Percentiles rank a stretch among this genome's conserved stretches.
Evolutionary conservation across 53 echinoderm and acorn worm genomes (phyloP).

Genomic region (Henricia sp.): DNA sequence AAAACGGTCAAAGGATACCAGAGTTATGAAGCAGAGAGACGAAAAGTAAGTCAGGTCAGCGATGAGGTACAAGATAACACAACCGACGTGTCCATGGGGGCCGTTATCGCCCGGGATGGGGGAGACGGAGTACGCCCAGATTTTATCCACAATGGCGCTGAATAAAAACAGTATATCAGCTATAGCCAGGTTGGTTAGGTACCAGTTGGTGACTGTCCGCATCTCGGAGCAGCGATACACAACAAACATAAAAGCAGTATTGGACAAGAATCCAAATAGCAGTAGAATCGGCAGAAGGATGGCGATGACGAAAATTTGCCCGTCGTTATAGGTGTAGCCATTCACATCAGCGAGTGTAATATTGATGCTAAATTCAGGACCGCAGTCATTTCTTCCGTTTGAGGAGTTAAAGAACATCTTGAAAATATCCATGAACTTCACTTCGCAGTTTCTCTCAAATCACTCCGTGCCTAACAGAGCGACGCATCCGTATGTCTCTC

Average conservation of each 20-base stretch:
- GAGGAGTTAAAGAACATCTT: not conserved
- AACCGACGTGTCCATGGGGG: conserved; percentile 62
- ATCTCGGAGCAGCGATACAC: conserved; percentile 72
- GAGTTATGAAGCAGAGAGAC: conserved; percentile 69
- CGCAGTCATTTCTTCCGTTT: not conserved
- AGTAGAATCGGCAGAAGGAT: conserved; percentile 73
- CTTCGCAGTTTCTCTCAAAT: too few relatives aligned
- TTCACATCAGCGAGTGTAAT: conserved; percentile 2
- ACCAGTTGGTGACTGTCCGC: conserved; percentile 77
- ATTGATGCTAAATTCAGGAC: not conserved
- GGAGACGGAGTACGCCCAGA: conserved; percentile 69
- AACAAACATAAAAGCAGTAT: conserved; percentile 78
- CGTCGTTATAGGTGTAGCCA: conserved; percentile 55
- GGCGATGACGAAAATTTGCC: conserved; percentile 61
- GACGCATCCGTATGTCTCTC: too few relatives aligned
- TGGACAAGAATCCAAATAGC: conserved; percentile 64
- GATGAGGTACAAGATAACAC: conserved; percentile 51
- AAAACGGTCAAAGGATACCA: conserved; percentile 76
- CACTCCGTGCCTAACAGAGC: too few relatives aligned
- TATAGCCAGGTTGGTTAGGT: conserved; percentile 72
- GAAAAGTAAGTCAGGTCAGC: conserved; percentile 78
- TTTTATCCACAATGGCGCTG: conserved; percentile 74
- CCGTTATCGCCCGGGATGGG: conserved; percentile 64
- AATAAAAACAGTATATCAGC: conserved; percentile 73
- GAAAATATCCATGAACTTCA: not conserved